Conservation (phyloP, 2,797 vertebrate genomes). For the Gymnocypris eckloni region DNA sequence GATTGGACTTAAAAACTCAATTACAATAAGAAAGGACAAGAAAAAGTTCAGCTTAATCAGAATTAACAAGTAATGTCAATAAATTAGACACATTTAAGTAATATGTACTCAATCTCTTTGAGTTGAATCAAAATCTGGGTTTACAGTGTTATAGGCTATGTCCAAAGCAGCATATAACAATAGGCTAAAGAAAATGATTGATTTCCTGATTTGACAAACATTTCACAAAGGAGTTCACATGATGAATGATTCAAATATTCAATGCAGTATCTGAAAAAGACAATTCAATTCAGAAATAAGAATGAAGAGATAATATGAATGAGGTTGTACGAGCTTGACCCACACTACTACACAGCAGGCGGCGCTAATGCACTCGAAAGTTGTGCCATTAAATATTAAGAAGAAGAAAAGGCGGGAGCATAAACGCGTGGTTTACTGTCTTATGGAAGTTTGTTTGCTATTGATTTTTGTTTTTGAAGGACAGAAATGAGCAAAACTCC, state of each 20-base stretch:
- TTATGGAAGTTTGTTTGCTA: background rate
- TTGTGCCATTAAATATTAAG: background rate
- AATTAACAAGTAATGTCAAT: too few relatives aligned
- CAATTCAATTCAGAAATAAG: background rate
- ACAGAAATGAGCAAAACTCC: conserved; percentile 27
- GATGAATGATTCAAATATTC: background rate
- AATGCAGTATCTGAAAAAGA: too few relatives aligned
- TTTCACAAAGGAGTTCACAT: background rate
- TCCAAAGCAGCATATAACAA: background rate
- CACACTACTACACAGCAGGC: background rate
- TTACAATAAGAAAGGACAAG: too few relatives aligned
- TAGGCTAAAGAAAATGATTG: background rate
- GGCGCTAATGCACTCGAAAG: background rate
- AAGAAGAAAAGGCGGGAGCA: background rate
- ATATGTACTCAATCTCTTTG: too few relatives aligned
- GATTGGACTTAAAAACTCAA: too few relatives aligned
- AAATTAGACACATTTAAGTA: too few relatives aligned
- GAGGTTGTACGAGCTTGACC: background rate
- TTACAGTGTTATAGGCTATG: too few relatives aligned
- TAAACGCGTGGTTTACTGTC: background rate
- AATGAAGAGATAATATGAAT: background rate
- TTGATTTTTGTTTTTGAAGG: background rate
- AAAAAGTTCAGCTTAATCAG: too few relatives aligned
- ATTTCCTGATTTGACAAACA: background rate
- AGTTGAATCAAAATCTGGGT: too few relatives aligned